phyloP scores from a whole-genome alignment of 2,797 vertebrate species.

The Sparus aurata region DNA sequence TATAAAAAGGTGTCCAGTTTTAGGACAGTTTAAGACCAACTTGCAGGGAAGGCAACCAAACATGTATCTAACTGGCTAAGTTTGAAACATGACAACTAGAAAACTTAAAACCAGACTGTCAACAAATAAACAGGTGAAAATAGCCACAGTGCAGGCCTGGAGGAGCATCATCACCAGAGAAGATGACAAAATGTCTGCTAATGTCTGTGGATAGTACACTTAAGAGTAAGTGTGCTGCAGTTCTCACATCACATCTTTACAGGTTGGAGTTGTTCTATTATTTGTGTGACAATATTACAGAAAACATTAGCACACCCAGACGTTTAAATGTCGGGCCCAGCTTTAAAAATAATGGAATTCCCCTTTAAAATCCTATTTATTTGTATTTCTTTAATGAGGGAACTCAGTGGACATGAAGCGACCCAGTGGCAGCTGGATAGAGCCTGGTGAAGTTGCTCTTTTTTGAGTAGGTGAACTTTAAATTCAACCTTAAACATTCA shows the following conservation, averaged over 20 bases:
- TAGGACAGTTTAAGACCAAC: neutral
- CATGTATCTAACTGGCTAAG: neutral
- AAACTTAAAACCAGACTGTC: neutral
- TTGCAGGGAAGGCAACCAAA: neutral
- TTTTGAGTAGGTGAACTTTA: constrained; percentile 5
- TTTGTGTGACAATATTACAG: too few species aligned
- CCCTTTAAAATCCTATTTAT: too few species aligned
- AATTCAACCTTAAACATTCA: constrained; percentile 13
- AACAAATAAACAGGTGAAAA: neutral
- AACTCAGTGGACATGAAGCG: neutral
- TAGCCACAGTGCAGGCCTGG: neutral
- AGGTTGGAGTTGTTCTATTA: too few species aligned
- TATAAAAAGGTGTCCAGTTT: neutral
- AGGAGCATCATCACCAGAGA: neutral
- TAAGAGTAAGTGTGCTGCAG: neutral
- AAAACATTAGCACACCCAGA: too few species aligned
- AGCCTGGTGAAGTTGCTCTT: neutral
- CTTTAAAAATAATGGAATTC: too few species aligned
- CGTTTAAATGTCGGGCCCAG: too few species aligned
- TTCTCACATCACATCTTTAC: neutral
- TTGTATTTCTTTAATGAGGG: neutral
- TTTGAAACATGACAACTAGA: constrained; percentile 1
- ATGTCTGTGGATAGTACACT: neutral
- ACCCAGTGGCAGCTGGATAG: neutral
- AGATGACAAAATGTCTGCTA: neutral